Conservation (phyloP, 1,140 invertebrate genomes). For the Asbolus verrucosus region DNA sequence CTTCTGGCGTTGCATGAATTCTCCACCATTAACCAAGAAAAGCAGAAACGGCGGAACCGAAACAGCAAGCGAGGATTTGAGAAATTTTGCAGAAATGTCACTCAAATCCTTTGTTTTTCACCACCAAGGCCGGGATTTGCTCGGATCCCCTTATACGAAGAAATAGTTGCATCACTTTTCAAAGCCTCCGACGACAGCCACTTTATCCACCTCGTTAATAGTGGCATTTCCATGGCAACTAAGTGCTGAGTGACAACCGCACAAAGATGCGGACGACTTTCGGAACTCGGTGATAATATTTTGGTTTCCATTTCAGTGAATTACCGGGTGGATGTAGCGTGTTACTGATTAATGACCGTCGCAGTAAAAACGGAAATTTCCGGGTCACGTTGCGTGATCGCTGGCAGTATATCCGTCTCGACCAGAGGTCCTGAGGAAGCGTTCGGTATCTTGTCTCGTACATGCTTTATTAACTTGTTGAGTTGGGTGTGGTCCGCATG, state of each 20-base stretch:
- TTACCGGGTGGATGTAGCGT: background rate
- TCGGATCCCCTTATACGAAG: too few relatives aligned
- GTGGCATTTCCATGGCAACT: conserved; percentile 21
- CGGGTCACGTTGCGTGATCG: conserved; percentile 13
- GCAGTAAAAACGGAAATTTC: conserved; percentile 13
- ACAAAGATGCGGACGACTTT: background rate
- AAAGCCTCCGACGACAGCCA: too few relatives aligned
- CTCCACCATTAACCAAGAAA: too few relatives aligned
- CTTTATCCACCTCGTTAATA: background rate
- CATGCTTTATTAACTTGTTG: conserved; percentile 39
- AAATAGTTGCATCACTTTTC: too few relatives aligned
- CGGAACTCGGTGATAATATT: background rate
- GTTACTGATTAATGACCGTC: too few relatives aligned
- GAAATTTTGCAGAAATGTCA: too few relatives aligned
- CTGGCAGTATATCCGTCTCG: conserved; percentile 8
- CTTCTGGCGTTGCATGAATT: too few relatives aligned
- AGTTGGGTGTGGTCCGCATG: conserved; percentile 34
- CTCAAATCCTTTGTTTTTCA: too few relatives aligned
- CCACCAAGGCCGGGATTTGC: too few relatives aligned
- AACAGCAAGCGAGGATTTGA: too few relatives aligned
- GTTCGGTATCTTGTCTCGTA: conserved; percentile 29
- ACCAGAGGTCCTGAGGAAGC: conserved; percentile 17
- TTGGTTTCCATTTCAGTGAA: background rate
- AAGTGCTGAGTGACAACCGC: conserved; percentile 10
- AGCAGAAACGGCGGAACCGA: too few relatives aligned